Conservation (phyloP, 2,888 invertebrate genomes). For the Parnassius glacialis region DNA sequence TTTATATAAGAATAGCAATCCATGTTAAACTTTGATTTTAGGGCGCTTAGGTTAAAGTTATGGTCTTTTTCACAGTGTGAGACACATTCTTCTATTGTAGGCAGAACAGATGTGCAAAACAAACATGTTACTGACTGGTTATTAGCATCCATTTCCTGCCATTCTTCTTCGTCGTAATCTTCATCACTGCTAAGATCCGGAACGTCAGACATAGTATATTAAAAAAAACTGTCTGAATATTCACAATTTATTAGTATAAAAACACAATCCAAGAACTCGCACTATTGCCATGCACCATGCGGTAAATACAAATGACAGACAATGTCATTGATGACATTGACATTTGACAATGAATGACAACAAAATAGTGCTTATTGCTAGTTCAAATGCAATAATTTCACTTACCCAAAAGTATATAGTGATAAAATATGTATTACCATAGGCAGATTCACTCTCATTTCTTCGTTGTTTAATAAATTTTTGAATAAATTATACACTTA, state of each 20-base stretch:
- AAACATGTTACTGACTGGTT: constrained; percentile 81
- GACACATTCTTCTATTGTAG: constrained; percentile 83
- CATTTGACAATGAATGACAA: not conserved
- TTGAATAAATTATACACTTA: too few relatives aligned
- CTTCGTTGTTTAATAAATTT: too few relatives aligned
- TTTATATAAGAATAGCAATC: constrained; percentile 92
- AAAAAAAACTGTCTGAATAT: too few relatives aligned
- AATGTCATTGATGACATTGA: constrained; percentile 10
- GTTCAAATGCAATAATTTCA: too few relatives aligned
- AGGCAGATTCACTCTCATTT: too few relatives aligned
- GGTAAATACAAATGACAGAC: constrained; percentile 32
- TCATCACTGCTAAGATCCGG: constrained; percentile 77
- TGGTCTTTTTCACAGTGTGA: constrained; percentile 85
- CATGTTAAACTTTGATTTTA: constrained; percentile 87
- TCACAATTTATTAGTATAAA: too few relatives aligned
- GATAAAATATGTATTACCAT: too few relatives aligned
- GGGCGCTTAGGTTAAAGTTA: constrained; percentile 82
- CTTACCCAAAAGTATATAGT: too few relatives aligned
- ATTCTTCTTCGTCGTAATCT: constrained; percentile 74
- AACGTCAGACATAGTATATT: constrained; percentile 62
- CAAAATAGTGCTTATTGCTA: too few relatives aligned
- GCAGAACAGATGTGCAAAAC: constrained; percentile 84
- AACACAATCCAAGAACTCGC: too few relatives aligned
- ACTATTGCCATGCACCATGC: constrained; percentile 34
- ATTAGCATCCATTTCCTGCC: constrained; percentile 74